Percentiles rank a stretch among this genome's conserved stretches.
Evolutionary conservation across 2,113 vertebrate species (phyloP).

Genomic region (Oryzias celebensis): DNA sequence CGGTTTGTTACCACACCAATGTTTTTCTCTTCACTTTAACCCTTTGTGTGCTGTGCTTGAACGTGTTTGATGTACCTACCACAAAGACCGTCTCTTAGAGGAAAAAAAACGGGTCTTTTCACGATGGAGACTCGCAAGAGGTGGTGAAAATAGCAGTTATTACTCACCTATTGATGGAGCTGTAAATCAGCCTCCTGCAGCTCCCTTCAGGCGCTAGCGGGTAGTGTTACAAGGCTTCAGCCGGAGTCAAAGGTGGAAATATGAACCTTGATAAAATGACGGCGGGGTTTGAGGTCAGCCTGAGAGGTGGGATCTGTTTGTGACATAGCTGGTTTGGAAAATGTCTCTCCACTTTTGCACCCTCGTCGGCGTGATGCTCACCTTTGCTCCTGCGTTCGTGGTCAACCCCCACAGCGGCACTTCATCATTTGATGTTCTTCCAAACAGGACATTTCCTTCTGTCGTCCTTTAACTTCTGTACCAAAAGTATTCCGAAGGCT

Average conservation of each 20-base stretch:
- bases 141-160: constrained; percentile 23
- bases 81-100: background rate
- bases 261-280: constrained; percentile 40
- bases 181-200: constrained; percentile 35
- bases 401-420: background rate
- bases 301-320: constrained; percentile 35
- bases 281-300: background rate
- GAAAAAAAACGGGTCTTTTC: background rate
- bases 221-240: constrained; percentile 1
- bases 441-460: background rate
- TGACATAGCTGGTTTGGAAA: constrained; percentile 21
- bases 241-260: constrained; percentile 23
- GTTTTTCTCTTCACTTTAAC: constrained; percentile 84
- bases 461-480: constrained; percentile 25
- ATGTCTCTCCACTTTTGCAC: constrained; percentile 15
- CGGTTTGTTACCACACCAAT: constrained; percentile 97
- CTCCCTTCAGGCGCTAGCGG: constrained; percentile 15
- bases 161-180: constrained; percentile 6
- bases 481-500: background rate
- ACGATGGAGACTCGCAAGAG: constrained; percentile 8
- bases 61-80: constrained; percentile 19
- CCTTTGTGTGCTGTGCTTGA: constrained; percentile 56
- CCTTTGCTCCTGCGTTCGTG: constrained; percentile 5
- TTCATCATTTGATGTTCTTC: background rate
- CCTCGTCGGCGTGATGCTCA: constrained; percentile 7